Conservation (phyloP, 2,888 invertebrate genomes). For the Embidobia sp. region DNA sequence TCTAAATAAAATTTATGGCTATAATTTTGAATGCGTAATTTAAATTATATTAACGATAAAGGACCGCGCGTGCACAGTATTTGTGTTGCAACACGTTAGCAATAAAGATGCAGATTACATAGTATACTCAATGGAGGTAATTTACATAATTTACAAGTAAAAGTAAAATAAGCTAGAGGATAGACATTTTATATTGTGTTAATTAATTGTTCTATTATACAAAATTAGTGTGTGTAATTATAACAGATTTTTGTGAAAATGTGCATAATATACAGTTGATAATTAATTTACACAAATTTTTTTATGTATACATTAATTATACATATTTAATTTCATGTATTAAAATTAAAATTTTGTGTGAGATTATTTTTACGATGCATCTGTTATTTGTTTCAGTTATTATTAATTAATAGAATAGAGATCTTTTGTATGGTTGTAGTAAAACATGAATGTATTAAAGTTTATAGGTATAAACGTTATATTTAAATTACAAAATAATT, state of each 20-base stretch:
- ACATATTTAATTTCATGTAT: too few relatives aligned
- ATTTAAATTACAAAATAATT: too few relatives aligned
- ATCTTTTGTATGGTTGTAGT: too few relatives aligned
- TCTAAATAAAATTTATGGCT: constrained; percentile 18
- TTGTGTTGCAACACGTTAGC: constrained; percentile 42
- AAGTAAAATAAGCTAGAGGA: constrained; percentile 41
- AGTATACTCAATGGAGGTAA: constrained; percentile 36
- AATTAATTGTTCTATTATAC: constrained; percentile 44
- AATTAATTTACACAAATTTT: constrained; percentile 18
- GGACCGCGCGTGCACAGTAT: constrained; percentile 30
- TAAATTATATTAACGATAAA: constrained; percentile 45
- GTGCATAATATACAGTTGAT: background rate
- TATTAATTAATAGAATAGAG: too few relatives aligned
- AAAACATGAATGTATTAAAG: too few relatives aligned
- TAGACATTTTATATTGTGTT: constrained; percentile 33
- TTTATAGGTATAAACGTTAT: too few relatives aligned
- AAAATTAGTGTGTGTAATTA: constrained; percentile 9
- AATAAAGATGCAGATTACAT: constrained; percentile 52
- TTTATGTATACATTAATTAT: background rate
- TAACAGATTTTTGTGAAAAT: constrained; percentile 4
- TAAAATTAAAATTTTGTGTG: too few relatives aligned
- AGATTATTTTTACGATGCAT: too few relatives aligned
- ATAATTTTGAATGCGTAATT: constrained; percentile 35
- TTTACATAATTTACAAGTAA: constrained; percentile 54
- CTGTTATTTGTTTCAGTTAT: too few relatives aligned